Evolutionary conservation across 2,113 vertebrate genomes (phyloP).

Genomic region (Salvelinus fontinalis): DNA sequence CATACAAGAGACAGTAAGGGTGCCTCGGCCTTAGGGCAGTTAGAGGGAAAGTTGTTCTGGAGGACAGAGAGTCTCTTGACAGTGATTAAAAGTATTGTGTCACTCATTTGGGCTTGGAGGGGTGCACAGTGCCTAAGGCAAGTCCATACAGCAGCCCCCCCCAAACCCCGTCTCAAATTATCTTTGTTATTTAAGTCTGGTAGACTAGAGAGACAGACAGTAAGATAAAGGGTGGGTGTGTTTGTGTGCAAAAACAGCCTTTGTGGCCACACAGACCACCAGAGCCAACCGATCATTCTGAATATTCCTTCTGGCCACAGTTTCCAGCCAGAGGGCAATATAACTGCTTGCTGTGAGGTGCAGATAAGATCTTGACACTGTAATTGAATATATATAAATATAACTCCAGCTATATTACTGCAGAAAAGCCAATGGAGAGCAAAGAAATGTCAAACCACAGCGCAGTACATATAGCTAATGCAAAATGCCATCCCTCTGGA

Average conservation of each 20-base stretch:
- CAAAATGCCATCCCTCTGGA: no score
- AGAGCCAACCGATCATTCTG: slow-evolving; percentile 8
- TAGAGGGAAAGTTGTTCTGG: neutral
- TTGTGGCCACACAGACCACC: neutral
- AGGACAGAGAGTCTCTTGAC: neutral
- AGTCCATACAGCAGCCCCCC: neutral
- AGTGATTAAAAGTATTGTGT: neutral
- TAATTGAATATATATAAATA: slow-evolving; percentile 9
- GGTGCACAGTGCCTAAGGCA: neutral
- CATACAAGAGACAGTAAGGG: neutral
- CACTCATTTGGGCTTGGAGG: neutral
- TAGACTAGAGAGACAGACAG: neutral
- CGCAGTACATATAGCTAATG: no score
- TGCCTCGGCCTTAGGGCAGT: neutral
- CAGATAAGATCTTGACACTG: slow-evolving; percentile 22
- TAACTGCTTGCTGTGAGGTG: neutral
- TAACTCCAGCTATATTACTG: neutral
- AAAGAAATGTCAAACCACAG: neutral
- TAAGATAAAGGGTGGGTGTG: neutral
- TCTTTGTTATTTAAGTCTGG: neutral
- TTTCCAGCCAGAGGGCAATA: neutral
- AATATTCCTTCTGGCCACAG: slow-evolving; percentile 17
- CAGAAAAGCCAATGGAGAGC: neutral
- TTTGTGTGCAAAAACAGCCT: neutral
- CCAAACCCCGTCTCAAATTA: neutral